phyloP scores from a whole-genome alignment of 2,888 invertebrate species.

The Aleiodes testaceus region DNA sequence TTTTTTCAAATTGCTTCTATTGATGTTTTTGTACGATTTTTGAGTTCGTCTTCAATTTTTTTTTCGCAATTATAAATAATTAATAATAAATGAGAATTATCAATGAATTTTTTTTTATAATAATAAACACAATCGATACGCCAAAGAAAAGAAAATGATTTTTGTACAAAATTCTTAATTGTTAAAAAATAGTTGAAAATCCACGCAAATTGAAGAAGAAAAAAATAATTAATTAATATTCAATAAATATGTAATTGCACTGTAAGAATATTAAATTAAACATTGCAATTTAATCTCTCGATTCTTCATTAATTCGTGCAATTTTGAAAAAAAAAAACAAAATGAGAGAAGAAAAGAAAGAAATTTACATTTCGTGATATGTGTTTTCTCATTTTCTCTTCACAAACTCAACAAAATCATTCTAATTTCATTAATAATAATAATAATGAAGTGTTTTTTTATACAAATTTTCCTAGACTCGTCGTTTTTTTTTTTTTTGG shows the following conservation, averaged over 20 bases:
- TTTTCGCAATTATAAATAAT: constrained; percentile 35
- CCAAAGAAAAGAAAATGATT: neutral
- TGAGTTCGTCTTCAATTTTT: constrained; percentile 57
- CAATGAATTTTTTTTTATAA: no score
- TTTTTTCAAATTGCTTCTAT: constrained; percentile 43
- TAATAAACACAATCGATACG: constrained; percentile 6
- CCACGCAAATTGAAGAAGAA: constrained; percentile 21
- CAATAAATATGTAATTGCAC: constrained; percentile 28
- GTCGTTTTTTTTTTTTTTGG: constrained; percentile 36
- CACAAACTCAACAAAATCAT: constrained; percentile 15
- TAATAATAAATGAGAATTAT: constrained; percentile 42
- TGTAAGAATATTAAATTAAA: constrained; percentile 11
- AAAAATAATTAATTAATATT: constrained; percentile 4
- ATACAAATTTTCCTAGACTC: constrained; percentile 26
- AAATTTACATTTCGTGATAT: constrained; percentile 42
- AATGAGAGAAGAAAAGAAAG: constrained; percentile 36
- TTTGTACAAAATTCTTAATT: constrained; percentile 40
- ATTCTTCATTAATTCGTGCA: constrained; percentile 27
- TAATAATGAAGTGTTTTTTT: constrained; percentile 11
- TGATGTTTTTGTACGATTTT: constrained; percentile 52
- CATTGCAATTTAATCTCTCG: constrained; percentile 28
- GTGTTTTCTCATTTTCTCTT: constrained; percentile 33
- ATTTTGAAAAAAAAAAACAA: constrained; percentile 35
- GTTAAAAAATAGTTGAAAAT: constrained; percentile 31
- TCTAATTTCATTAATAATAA: neutral